Evolutionary conservation across 2,113 vertebrate genomes (phyloP), one percentile per base, ranked within the genome.

Genomic region (Donacobius atricapilla): DNA sequence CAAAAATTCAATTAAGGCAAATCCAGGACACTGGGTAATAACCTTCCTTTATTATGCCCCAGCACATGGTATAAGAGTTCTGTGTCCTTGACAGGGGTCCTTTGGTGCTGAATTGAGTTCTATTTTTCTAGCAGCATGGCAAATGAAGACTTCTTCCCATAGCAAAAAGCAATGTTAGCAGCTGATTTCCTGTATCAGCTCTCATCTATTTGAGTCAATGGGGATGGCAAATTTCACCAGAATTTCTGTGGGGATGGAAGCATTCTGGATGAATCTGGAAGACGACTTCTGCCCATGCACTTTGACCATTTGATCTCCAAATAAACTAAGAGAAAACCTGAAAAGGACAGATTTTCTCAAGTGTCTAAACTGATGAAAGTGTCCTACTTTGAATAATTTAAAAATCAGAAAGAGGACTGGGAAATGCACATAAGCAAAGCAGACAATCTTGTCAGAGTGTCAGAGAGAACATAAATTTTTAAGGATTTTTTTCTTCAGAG

Each of bases 121-220:
- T 39, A 2, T 18, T 86, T 92, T 72, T 82, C 63, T 35, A 90
- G n/a, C 16, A 83, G 16, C 11, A 15, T 5, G 9, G 50, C 18
- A 85, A 76, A 42, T 39, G 20, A 57, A 77, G 45, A 54, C 15
- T 77, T 89, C 35, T 63, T 85, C 21, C 28, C 8, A 13, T 12
- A 65, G 7, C 1, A 5, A 61, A 76, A 88, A 54, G 5, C 45
- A 72, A 9, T 24, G 18, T 12, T 68, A 50, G 11, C 27, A 47
- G 51, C 13, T 50, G 4, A 63, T 81, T 83, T 50, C 35, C 13
- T 63, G 1, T 2, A 4, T 66, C 14, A 42, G 0, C 16, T 42
- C 39, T 63, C 65, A 42, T 47, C 23, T 45, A 5, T 61, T 45
- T 0, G 0, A 76, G 22, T 5, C n/a, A 73, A 16, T 1, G 2